phyloP scores from a whole-genome alignment of 2,113 vertebrate species.

The Cricetomys ansorgei region DNA sequence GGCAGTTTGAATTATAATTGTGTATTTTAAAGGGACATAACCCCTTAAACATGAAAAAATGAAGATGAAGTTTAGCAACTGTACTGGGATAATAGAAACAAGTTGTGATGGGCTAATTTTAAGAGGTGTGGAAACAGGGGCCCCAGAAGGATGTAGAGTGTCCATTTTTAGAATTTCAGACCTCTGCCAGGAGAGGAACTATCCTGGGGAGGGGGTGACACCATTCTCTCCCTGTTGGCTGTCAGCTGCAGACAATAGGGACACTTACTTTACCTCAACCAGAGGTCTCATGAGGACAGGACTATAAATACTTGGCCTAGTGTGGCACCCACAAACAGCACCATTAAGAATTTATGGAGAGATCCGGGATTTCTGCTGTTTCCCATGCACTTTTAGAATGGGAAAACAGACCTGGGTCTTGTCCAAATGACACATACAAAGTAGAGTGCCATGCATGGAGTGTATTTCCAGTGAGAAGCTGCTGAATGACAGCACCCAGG shows the following conservation, averaged over 20 bases:
- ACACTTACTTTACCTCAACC: background rate
- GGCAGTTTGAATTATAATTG: background rate
- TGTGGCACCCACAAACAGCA: background rate
- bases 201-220: background rate
- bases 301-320: background rate
- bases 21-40: background rate
- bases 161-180: background rate
- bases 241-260: background rate
- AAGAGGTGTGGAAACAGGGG: background rate
- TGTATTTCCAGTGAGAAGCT: conserved; percentile 9
- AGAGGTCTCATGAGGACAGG: background rate
- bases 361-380: background rate
- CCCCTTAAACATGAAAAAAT: background rate
- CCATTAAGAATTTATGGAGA: background rate
- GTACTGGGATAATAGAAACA: background rate
- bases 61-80: background rate
- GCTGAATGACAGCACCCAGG: conserved; percentile 5
- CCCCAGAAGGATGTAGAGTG: background rate
- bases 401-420: background rate
- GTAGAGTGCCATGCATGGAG: background rate
- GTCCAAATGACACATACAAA: background rate
- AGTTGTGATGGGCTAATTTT: background rate
- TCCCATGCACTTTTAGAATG: background rate
- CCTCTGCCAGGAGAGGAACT: background rate
- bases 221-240: background rate